A percentile compares a stretch with the other conserved stretches of the same genome.
Evolutionary conservation across 2,888 invertebrate genomes (phyloP).

Genomic region (Conops quadrifasciatus): DNA sequence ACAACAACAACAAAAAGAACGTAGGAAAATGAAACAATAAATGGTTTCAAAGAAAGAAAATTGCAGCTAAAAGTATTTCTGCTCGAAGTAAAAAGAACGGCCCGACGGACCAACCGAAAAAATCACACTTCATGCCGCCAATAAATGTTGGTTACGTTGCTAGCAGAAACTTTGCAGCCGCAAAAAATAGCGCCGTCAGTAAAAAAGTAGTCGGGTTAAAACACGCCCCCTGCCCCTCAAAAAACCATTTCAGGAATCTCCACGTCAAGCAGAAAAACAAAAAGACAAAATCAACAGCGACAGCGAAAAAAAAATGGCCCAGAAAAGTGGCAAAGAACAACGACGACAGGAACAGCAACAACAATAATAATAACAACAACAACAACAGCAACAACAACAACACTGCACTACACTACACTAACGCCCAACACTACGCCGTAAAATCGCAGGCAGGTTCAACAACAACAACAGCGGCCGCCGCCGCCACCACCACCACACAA

Average conservation of each 20-base stretch:
- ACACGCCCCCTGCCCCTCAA: conserved; percentile 9
- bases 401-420: too few relatives aligned
- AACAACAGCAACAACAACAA: background rate
- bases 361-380: background rate
- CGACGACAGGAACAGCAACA: background rate
- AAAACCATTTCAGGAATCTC: background rate
- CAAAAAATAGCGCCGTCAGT: background rate
- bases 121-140: background rate
- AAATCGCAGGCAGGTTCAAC: background rate
- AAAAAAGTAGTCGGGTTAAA: conserved; percentile 2
- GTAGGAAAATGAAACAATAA: conserved; percentile 14
- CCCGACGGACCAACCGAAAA: background rate
- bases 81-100: too few relatives aligned
- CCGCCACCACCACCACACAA: conserved; percentile 21
- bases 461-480: conserved; percentile 16
- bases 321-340: too few relatives aligned
- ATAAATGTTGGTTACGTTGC: conserved; percentile 3
- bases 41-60: background rate
- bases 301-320: too few relatives aligned
- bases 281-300: background rate
- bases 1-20: background rate
- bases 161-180: background rate
- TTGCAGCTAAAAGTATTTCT: too few relatives aligned
- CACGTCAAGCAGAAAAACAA: background rate
- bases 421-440: too few relatives aligned